phyloP scores from a whole-genome alignment of 1,140 invertebrate genomes.

The Neodiprion pinetum region DNA sequence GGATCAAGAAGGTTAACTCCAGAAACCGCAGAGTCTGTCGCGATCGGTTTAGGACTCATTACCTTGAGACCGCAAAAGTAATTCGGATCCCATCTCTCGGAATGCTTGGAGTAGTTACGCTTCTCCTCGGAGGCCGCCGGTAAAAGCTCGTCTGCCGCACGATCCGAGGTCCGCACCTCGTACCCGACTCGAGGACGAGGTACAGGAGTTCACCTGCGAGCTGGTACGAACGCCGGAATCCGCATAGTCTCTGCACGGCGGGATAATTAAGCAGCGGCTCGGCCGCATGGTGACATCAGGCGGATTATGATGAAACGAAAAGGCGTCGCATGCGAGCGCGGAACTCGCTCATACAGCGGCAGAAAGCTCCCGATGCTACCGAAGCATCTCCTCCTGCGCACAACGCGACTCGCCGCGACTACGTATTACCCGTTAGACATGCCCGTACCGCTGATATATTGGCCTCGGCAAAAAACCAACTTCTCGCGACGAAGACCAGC shows the following conservation, averaged over 20 bases:
- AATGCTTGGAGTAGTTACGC: not conserved
- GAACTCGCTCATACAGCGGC: no score
- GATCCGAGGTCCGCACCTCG: no score
- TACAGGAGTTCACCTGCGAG: not conserved
- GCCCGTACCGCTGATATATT: slow-evolving; percentile 59
- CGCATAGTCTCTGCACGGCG: not conserved
- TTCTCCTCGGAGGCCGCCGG: no score
- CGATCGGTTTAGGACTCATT: slow-evolving; percentile 2
- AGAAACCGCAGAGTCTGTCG: slow-evolving; percentile 2
- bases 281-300: not conserved
- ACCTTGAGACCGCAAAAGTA: not conserved
- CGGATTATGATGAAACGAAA: not conserved
- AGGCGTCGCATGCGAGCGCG: not conserved
- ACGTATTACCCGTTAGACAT: slow-evolving; percentile 60
- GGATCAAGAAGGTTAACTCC: not conserved
- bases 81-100: not conserved
- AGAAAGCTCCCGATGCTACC: no score
- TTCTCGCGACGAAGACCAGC: slow-evolving; percentile 36
- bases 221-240: not conserved
- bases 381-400: no score
- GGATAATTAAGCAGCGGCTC: not conserved
- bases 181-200: no score
- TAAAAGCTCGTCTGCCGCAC: no score
- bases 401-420: slow-evolving; percentile 22
- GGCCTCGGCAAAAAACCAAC: slow-evolving; percentile 55